Percentiles rank a stretch among this genome's conserved stretches.
Evolutionary conservation across 2,113 vertebrate genomes (phyloP).

Genomic region (Ctenomys sociabilis): DNA sequence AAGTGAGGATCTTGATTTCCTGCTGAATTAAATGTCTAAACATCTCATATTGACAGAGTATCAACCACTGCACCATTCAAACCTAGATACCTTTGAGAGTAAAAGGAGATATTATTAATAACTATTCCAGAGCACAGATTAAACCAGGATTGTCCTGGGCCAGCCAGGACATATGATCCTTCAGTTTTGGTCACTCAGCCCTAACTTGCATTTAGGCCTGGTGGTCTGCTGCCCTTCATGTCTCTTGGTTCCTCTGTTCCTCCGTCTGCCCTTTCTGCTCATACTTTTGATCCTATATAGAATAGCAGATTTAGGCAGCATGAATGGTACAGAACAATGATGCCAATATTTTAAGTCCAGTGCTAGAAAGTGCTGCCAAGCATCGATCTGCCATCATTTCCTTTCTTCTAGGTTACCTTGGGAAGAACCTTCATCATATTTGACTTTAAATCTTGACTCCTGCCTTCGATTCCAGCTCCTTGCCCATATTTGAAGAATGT

Average conservation of each 20-base stretch:
- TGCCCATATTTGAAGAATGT: constrained; percentile 72
- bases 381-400: constrained; percentile 28
- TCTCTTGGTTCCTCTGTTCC: neutral
- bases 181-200: constrained; percentile 12
- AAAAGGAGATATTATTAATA: neutral
- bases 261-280: neutral
- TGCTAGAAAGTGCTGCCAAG: neutral
- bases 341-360: neutral
- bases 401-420: constrained; percentile 42
- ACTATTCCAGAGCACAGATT: constrained; percentile 18
- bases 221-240: neutral
- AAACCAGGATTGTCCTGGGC: neutral
- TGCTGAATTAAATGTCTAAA: no score
- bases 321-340: neutral
- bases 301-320: neutral
- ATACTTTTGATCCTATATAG: neutral
- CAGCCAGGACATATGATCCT: neutral
- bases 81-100: neutral
- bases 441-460: constrained; percentile 45
- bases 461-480: constrained; percentile 63
- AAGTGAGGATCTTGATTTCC: no score
- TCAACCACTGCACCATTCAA: neutral
- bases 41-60: no score
- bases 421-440: constrained; percentile 52
- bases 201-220: neutral